phyloP scores from a whole-genome alignment of 2,797 vertebrate genomes.

The Alouatta caraya region DNA sequence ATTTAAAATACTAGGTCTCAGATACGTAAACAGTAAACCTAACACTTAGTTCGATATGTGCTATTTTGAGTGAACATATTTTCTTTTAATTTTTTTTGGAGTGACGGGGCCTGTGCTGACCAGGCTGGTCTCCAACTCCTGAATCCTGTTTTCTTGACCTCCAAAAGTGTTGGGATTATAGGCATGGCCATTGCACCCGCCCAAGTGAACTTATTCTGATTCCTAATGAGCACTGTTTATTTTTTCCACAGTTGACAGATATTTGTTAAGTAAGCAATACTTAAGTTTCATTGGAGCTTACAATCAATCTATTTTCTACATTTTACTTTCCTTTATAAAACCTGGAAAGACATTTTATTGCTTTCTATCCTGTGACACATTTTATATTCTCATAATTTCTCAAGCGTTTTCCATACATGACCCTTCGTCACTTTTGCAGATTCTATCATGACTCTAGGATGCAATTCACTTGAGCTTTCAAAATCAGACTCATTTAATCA shows the following conservation, averaged over 20 bases:
- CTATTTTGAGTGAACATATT: constrained; percentile 28
- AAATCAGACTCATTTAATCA: constrained; percentile 25
- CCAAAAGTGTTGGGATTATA: neutral
- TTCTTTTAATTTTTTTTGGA: neutral
- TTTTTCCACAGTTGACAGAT: neutral
- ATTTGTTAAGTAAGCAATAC: neutral
- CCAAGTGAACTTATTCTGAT: neutral
- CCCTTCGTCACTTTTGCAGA: neutral
- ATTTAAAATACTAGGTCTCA: neutral
- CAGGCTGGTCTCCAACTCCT: neutral
- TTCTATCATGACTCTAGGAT: neutral
- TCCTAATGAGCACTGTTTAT: neutral
- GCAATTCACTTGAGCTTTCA: neutral
- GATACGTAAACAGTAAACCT: neutral
- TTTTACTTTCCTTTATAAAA: constrained; percentile 20
- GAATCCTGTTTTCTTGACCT: neutral
- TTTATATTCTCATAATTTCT: constrained; percentile 31
- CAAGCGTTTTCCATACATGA: neutral
- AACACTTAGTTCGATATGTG: neutral
- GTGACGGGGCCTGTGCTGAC: neutral
- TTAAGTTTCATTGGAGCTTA: neutral
- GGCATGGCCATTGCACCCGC: neutral
- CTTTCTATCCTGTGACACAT: neutral
- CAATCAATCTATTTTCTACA: neutral
- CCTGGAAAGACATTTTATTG: neutral